phyloP scores from a whole-genome alignment of 2,888 invertebrate species.

The Tupiocoris notatus region DNA sequence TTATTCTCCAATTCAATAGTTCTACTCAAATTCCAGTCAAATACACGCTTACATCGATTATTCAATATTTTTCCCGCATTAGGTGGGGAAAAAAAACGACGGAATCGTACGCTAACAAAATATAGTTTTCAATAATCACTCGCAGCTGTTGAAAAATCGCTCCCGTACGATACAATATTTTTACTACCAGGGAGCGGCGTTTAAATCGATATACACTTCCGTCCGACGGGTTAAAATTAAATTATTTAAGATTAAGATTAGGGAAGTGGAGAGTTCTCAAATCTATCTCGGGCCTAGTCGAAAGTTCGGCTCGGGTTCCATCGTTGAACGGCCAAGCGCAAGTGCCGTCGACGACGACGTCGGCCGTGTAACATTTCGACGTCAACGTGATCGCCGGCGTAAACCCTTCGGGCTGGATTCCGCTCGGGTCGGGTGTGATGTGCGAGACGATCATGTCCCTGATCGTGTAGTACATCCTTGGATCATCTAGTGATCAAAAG shows the following conservation, averaged over 20 bases:
- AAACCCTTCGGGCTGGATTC: slow-evolving; percentile 72
- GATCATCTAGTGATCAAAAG: slow-evolving; percentile 63
- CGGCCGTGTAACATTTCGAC: slow-evolving; percentile 88
- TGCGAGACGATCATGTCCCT: slow-evolving; percentile 90
- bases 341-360: slow-evolving; percentile 93
- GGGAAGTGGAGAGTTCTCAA: slow-evolving; percentile 69
- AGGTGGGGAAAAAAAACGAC: too few species aligned
- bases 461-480: slow-evolving; percentile 82
- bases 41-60: too few species aligned
- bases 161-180: too few species aligned
- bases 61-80: too few species aligned
- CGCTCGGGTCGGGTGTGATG: slow-evolving; percentile 77
- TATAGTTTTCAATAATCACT: too few species aligned
- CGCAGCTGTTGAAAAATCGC: too few species aligned
- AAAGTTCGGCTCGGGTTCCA: slow-evolving; percentile 81
- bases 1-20: too few species aligned
- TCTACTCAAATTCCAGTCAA: too few species aligned
- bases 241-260: background rate
- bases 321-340: slow-evolving; percentile 92
- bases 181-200: too few species aligned
- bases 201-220: too few species aligned
- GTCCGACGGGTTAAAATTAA: too few species aligned
- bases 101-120: too few species aligned
- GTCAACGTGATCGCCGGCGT: slow-evolving; percentile 72
- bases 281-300: slow-evolving; percentile 82